A percentile compares a stretch with the other conserved stretches of the same genome.
These are phyloP conservation scores for Acanthosoma haemorrhoidale DNA, from an alignment of 2,888 invertebrate genomes.

Conservation along the genomic window DNA sequence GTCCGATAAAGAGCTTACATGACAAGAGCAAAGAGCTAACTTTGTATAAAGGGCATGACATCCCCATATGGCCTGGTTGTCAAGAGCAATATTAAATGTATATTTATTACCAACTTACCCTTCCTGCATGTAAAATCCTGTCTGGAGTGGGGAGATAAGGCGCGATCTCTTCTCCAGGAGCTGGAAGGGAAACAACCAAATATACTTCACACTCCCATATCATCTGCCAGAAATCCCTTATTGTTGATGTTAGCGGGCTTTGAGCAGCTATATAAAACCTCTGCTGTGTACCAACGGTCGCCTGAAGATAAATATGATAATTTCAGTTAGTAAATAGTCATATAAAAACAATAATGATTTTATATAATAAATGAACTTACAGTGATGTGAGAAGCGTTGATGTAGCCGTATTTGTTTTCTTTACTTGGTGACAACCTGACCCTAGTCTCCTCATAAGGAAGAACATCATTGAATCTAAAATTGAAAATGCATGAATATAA, in stretches of 20 bases:
- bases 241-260: conserved; percentile 58
- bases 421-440: conserved; percentile 75
- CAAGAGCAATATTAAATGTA: too few relatives aligned
- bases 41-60: too few relatives aligned
- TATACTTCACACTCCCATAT: conserved; percentile 84
- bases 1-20: too few relatives aligned
- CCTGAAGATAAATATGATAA: conserved; percentile 50
- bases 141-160: conserved; percentile 59
- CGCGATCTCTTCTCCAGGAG: conserved; percentile 48
- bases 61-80: too few relatives aligned
- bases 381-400: conserved; percentile 87
- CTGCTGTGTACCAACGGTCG: conserved; percentile 74
- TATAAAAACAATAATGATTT: background rate
- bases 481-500: background rate
- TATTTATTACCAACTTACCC: too few relatives aligned
- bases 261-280: conserved; percentile 81
- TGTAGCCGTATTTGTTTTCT: conserved; percentile 80
- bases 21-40: too few relatives aligned
- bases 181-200: conserved; percentile 68
- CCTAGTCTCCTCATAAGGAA: conserved; percentile 87
- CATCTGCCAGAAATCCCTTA: conserved; percentile 77
- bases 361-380: conserved; percentile 50
- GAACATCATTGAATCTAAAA: conserved; percentile 60
- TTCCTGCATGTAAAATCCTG: conserved; percentile 59
- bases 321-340: background rate